Conservation (phyloP, 2,113 vertebrate genomes). For the Brachypteracias leptosomus region DNA sequence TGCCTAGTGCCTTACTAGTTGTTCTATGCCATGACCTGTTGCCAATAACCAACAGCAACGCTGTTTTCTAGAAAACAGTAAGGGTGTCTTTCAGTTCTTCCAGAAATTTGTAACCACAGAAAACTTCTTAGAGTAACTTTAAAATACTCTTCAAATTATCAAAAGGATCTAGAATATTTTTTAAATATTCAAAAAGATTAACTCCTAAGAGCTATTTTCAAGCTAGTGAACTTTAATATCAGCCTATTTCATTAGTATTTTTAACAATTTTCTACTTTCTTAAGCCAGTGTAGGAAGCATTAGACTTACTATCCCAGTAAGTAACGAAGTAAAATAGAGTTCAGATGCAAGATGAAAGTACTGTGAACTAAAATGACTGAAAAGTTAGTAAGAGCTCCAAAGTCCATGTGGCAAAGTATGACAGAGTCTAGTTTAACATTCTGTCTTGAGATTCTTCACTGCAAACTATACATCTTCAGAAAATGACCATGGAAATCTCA, state of each 20-base stretch:
- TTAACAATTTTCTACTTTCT: not conserved
- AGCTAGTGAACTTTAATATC: not conserved
- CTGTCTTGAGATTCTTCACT: not conserved
- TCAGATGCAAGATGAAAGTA: not conserved
- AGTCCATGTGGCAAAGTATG: not conserved
- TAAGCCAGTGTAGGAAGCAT: not conserved
- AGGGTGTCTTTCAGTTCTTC: not conserved
- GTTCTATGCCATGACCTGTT: not conserved
- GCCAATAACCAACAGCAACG: not conserved
- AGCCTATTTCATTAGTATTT: not conserved
- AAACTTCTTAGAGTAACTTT: not conserved
- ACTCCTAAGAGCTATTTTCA: not conserved
- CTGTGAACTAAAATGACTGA: not conserved
- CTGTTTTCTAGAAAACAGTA: not conserved
- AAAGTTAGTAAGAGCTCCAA: not conserved
- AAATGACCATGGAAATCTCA: not conserved
- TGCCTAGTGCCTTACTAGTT: not conserved
- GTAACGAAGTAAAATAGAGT: not conserved
- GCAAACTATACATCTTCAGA: not conserved
- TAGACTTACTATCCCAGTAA: not conserved
- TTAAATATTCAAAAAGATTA: not conserved
- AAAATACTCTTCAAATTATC: not conserved
- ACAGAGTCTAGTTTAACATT: not conserved
- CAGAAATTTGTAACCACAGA: not conserved
- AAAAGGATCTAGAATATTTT: not conserved